A percentile compares a stretch with the other conserved stretches of the same genome.
Evolutionary conservation across 2,113 vertebrate species (phyloP).

Genomic region (Hoplias malabaricus): DNA sequence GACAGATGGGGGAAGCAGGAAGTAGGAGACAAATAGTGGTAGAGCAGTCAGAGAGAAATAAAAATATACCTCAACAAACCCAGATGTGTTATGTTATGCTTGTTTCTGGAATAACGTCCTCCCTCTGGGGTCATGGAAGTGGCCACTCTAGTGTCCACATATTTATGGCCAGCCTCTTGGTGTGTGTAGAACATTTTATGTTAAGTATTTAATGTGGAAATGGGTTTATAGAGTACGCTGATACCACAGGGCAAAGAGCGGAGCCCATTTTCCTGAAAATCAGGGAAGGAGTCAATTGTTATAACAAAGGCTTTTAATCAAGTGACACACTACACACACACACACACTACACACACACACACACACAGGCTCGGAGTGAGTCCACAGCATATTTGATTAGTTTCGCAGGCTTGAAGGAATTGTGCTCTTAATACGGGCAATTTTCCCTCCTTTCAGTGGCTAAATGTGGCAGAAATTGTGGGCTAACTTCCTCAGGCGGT

Average conservation of each 20-base stretch:
- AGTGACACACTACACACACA: slow-evolving; percentile 28
- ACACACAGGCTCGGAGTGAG: slow-evolving; percentile 25
- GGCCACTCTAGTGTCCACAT: too few species aligned
- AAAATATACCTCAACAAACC: too few species aligned
- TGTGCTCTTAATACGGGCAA: slow-evolving; percentile 30
- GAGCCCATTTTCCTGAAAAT: slow-evolving; percentile 17
- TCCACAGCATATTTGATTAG: slow-evolving; percentile 40
- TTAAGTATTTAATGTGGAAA: too few species aligned
- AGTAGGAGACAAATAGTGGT: too few species aligned
- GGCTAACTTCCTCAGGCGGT: not conserved
- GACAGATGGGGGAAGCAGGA: too few species aligned
- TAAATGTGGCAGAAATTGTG: not conserved
- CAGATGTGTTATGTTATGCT: too few species aligned
- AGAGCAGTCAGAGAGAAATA: too few species aligned
- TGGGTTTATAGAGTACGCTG: not conserved
- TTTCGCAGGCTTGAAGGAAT: slow-evolving; percentile 23
- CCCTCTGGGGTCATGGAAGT: too few species aligned
- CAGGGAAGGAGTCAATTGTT: slow-evolving; percentile 33
- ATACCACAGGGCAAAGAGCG: not conserved
- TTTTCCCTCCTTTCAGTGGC: slow-evolving; percentile 15
- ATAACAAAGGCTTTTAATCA: slow-evolving; percentile 54
- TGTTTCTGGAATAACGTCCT: too few species aligned
- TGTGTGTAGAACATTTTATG: too few species aligned
- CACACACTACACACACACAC: not conserved
- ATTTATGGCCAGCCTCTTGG: too few species aligned